Percentiles rank a stretch among this genome's conserved stretches.
Conservation (phyloP, 2,797 vertebrate genomes). For the Lepilemur septentrionalis region DNA sequence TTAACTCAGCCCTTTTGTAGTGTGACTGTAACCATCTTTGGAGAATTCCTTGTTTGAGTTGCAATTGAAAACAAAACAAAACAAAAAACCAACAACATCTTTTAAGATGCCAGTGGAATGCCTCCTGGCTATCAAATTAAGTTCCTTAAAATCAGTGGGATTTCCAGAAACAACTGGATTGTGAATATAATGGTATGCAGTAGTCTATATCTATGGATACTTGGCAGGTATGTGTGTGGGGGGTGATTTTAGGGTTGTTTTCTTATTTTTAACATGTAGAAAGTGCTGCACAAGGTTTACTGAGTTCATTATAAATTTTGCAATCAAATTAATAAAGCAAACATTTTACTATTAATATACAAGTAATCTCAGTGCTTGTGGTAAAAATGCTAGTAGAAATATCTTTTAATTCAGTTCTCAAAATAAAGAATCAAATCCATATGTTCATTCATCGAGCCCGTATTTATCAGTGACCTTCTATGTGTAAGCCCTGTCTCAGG, state of each 20-base stretch:
- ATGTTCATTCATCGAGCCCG: neutral
- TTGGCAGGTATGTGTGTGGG: neutral
- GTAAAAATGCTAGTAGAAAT: slow-evolving; percentile 26
- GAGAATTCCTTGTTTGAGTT: slow-evolving; percentile 24
- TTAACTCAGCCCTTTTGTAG: slow-evolving; percentile 56
- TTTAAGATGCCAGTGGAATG: slow-evolving; percentile 37
- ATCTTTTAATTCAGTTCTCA: neutral
- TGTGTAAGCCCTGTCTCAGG: neutral
- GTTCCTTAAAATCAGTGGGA: neutral
- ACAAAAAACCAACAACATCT: neutral
- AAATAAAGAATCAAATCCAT: neutral
- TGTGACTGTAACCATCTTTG: slow-evolving; percentile 41
- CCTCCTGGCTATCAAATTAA: neutral
- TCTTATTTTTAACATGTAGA: slow-evolving; percentile 44
- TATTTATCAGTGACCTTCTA: neutral
- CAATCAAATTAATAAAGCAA: slow-evolving; percentile 17
- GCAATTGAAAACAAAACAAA: neutral
- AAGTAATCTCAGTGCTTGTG: neutral
- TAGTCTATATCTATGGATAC: neutral
- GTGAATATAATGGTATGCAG: neutral
- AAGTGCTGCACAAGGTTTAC: neutral
- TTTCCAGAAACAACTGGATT: slow-evolving; percentile 55
- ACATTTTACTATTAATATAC: neutral
- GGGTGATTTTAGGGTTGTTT: neutral
- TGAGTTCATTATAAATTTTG: slow-evolving; percentile 20